phyloP scores from a whole-genome alignment of 2,113 vertebrate species.

The Podarcis muralis region DNA sequence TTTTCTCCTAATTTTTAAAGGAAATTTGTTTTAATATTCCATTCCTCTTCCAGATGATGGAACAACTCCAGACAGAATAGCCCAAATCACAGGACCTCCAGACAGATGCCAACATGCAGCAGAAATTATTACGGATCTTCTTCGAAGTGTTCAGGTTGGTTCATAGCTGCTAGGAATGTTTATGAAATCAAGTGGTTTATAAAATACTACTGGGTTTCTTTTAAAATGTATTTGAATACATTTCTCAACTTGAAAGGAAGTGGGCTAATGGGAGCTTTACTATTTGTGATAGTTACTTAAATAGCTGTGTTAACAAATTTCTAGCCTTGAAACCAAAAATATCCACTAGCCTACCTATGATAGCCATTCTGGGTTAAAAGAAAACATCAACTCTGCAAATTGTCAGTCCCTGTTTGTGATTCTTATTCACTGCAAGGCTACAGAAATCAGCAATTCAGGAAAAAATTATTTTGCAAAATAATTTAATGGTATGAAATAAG shows the following conservation, averaged over 20 bases:
- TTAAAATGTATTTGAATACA: not conserved
- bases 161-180: not conserved
- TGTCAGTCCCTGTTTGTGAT: not conserved
- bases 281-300: not conserved
- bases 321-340: not conserved
- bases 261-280: not conserved
- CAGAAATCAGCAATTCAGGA: not conserved
- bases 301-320: not conserved
- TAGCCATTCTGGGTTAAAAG: not conserved
- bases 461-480: too few relatives aligned
- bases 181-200: not conserved
- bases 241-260: too few relatives aligned
- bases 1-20: not conserved
- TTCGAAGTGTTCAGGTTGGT: constrained; percentile 91
- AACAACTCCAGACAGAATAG: constrained; percentile 96
- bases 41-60: constrained; percentile 87
- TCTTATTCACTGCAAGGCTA: not conserved
- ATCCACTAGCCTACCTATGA: not conserved
- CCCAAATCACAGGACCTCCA: constrained; percentile 96
- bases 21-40: constrained; percentile 39
- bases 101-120: constrained; percentile 96
- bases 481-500: not conserved
- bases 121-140: constrained; percentile 95
- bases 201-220: not conserved
- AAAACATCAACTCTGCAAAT: not conserved